phyloP scores from a whole-genome alignment of 2,797 vertebrate species.

The Tamandua tetradactyla region DNA sequence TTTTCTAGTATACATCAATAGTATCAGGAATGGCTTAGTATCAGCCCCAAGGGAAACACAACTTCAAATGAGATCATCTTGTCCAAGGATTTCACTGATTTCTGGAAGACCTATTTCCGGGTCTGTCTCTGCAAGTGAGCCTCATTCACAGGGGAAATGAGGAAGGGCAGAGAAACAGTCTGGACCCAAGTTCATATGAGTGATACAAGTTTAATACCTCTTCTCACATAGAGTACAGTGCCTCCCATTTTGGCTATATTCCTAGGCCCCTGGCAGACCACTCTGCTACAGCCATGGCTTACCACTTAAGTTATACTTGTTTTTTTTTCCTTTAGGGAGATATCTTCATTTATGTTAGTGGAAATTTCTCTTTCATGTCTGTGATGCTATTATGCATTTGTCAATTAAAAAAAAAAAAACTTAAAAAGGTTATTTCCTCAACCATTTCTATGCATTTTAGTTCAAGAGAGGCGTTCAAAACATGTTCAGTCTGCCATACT shows the following conservation, averaged over 20 bases:
- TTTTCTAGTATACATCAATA: background rate
- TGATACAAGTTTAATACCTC: background rate
- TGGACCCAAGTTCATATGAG: background rate
- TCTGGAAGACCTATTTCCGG: background rate
- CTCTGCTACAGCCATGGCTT: background rate
- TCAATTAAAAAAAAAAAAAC: background rate
- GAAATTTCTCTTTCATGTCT: conserved; percentile 5
- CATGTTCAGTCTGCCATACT: background rate
- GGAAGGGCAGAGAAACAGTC: background rate
- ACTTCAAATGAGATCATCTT: background rate
- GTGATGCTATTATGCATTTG: background rate
- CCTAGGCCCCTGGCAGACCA: background rate
- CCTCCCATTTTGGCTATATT: background rate
- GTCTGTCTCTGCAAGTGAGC: background rate
- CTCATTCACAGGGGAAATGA: background rate
- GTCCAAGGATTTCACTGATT: background rate
- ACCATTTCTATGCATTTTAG: conserved; percentile 4
- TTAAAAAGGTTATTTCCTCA: background rate
- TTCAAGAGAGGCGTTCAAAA: conserved; percentile 6
- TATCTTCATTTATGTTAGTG: background rate
- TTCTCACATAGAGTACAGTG: background rate
- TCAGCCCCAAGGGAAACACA: background rate
- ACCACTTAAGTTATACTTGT: background rate
- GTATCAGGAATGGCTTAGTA: background rate
- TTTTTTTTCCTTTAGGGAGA: background rate